Base-by-base conservation (phyloP, 2,113 vertebrate genomes). In the Otis tarda region DNA sequence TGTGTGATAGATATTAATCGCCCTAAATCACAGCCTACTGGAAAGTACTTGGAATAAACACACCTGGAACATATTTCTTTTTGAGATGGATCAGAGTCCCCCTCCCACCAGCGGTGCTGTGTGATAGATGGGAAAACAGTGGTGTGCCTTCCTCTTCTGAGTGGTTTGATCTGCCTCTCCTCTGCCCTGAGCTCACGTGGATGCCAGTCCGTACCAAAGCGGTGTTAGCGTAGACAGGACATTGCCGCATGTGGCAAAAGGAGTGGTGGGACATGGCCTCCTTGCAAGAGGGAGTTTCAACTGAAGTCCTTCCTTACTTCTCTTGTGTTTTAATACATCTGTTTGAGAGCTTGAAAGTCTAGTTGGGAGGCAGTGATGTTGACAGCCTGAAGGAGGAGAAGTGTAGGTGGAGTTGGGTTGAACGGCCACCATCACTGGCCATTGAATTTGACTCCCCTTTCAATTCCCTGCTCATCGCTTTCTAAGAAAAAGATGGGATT, bases 401-500 rank as follows among this genome's bases (percentile, higher is more conserved):
- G 20, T 11, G 21, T 35, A 25, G 41, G 41, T 15, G 41, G 80
- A 20, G 63, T 55, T 39, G 47, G 67, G 60, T 7, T 68, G 56
- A 52, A 30, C 24, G 71, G 92, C 68, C 18, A 0, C 3, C 18
- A 15, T 56, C 17, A 0, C 60, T 57, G 45, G 14, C 71, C 64
- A 11, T 14, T 53, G 8, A 49, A 7, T 24, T 37, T 73, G 79
- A 22, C 52, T 82, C 75, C 16, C 30, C 60, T 60, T 86, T 90
- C 35, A 45, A 56, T 75, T 88, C 73, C 61, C 53, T 60, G 22
- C 41, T 82, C 45, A 6, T 71, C 4, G 18, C 69, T 23, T 10
- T 89, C 69, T 61, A 9, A 87, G 91, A 81, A 68, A 82, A 93
- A 81, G 83, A 81, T 76, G 69, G 73, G 77, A 71, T 92, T 93